Conservation (phyloP, 2,888 invertebrate genomes). For the Deilephila porcellus region DNA sequence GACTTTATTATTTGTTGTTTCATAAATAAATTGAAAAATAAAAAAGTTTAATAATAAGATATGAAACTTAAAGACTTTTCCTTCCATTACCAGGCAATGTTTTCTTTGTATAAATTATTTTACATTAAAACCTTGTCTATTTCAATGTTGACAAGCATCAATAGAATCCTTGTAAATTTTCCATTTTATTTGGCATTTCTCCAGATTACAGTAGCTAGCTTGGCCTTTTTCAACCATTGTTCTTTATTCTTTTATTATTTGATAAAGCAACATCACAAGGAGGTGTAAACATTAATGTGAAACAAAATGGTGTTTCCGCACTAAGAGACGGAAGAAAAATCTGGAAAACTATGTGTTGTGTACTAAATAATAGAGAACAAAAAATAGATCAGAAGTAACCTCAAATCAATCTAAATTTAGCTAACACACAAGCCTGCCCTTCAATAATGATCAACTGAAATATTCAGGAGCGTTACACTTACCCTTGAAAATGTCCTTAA, state of each 20-base stretch:
- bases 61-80: too few relatives aligned
- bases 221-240: conserved; percentile 14
- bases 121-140: too few relatives aligned
- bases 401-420: conserved; percentile 55
- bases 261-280: too few relatives aligned
- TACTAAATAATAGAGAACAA: conserved; percentile 3
- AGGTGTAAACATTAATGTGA: too few relatives aligned
- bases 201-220: conserved; percentile 8
- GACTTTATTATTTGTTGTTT: too few relatives aligned
- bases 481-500: conserved; percentile 80
- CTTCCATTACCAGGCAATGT: too few relatives aligned
- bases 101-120: too few relatives aligned
- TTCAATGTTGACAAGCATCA: not conserved
- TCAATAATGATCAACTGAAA: conserved; percentile 33
- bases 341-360: not conserved
- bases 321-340: not conserved
- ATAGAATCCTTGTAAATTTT: conserved; percentile 5
- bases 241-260: not conserved
- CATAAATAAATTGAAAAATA: too few relatives aligned
- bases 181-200: conserved; percentile 27
- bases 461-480: conserved; percentile 51
- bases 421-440: conserved; percentile 42
- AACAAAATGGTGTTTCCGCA: too few relatives aligned
- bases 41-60: too few relatives aligned
- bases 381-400: conserved; percentile 45